Evolutionary conservation across 1,140 invertebrate species (phyloP).

Genomic region (Drosophila pachea): DNA sequence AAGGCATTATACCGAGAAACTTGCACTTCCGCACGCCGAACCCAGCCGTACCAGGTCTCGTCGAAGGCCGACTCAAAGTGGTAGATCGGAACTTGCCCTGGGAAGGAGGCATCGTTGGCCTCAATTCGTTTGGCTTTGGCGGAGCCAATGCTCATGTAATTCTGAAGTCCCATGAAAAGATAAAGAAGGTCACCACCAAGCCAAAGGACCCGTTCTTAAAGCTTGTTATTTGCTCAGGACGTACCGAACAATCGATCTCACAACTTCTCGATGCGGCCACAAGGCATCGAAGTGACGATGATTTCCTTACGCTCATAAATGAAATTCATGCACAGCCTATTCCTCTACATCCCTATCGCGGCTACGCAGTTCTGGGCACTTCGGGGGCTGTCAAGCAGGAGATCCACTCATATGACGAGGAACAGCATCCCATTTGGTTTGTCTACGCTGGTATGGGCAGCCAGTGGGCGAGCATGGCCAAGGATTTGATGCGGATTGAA

Average conservation of each 20-base stretch:
- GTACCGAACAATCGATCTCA: slow-evolving; percentile 89
- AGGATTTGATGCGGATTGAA: slow-evolving; percentile 88
- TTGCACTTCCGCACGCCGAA: slow-evolving; percentile 94
- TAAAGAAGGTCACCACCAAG: slow-evolving; percentile 80
- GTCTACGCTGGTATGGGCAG: slow-evolving; percentile 98
- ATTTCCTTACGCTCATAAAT: slow-evolving; percentile 88
- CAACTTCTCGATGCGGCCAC: slow-evolving; percentile 84
- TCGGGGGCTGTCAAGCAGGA: slow-evolving; percentile 67
- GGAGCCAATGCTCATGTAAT: slow-evolving; percentile 97
- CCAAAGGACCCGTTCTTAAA: slow-evolving; percentile 81
- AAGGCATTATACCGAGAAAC: slow-evolving; percentile 91
- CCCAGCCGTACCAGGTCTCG: slow-evolving; percentile 90
- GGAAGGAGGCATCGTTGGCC: slow-evolving; percentile 90
- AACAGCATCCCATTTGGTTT: slow-evolving; percentile 92
- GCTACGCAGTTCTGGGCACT: slow-evolving; percentile 85
- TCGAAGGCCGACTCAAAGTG: slow-evolving; percentile 92
- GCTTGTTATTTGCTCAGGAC: slow-evolving; percentile 88
- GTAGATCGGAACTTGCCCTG: slow-evolving; percentile 89
- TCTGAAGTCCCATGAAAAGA: slow-evolving; percentile 86
- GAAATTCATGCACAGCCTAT: slow-evolving; percentile 85
- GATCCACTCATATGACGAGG: slow-evolving; percentile 76
- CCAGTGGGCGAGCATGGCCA: slow-evolving; percentile 97
- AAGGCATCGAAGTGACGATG: slow-evolving; percentile 83
- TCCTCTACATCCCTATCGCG: slow-evolving; percentile 86
- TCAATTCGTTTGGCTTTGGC: slow-evolving; percentile 99